Base-by-base conservation (phyloP, 2,888 invertebrate species). In the Steinernema carpocapsae region DNA sequence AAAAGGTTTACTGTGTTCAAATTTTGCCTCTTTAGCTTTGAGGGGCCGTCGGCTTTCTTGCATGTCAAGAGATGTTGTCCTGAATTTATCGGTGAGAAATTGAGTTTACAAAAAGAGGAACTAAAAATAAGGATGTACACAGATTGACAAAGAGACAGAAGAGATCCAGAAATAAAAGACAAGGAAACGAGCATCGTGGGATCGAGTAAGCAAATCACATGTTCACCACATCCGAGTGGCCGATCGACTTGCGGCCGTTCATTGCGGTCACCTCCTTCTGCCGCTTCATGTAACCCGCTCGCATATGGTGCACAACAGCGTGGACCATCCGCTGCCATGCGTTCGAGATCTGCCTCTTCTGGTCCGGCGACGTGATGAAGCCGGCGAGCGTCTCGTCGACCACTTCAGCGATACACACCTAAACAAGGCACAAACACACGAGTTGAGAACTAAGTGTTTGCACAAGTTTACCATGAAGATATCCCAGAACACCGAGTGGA, bases 401-500 rank as follows among this genome's bases (percentile, higher is more conserved):
- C 45, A 76, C 77, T 74, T 81, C 81, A 0, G 79, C 78, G 76
- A 81, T 80, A 59, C 81, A 81, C 17, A 81, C 78, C 76, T 75
- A 24, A 14, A 75, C 22, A 17, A 2, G 43, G 14, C 7, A 43
- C 43, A 43, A 43, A 43, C 43, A 43, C 37, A 10, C 37, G 37
- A 37, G 37, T 37, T 37, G 37, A 37, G 37, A 37, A 3, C 37
- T 37, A 37, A 37, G 26, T 24, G 24, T 24, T 19, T 26, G 32
- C 7, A 2, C 70, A 70, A 24, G 32, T 2, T 48, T 71, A 71
- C 76, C 72, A 76, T 24, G 42, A 77, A 77, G 24, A 81, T 81
- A 64, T 81, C 81, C 81, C 81, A 81, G 70, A 78, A 81, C 71
- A 77, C 78, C 6, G 81, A 81, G 72, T 81, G 79, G 75, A 81